phyloP scores from a whole-genome alignment of 1,140 invertebrate genomes.

The Drosophila insularis region DNA sequence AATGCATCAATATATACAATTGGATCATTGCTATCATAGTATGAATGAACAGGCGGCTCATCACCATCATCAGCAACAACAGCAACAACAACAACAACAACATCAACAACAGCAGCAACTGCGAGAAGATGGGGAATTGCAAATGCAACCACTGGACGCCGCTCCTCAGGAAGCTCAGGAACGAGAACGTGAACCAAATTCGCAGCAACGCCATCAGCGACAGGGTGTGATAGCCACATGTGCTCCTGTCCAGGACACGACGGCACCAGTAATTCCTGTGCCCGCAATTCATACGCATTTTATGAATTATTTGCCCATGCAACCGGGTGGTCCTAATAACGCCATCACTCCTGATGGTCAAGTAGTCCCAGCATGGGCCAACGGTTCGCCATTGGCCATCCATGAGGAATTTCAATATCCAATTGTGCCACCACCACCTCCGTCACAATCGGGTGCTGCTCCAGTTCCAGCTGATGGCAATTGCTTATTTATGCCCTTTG shows the following conservation, averaged over 20 bases:
- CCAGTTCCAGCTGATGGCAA: conserved; percentile 23
- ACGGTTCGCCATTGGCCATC: conserved; percentile 16
- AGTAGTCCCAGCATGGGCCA: conserved; percentile 29
- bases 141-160: not conserved
- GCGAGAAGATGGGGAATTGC: conserved; percentile 1
- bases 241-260: not conserved
- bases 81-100: not conserved
- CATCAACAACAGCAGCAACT: conserved; percentile 30
- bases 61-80: not conserved
- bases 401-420: conserved; percentile 43
- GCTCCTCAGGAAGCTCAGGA: not conserved
- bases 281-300: conserved; percentile 6
- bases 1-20: conserved; percentile 50
- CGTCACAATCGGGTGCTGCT: not conserved
- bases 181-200: not conserved
- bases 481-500: conserved; percentile 55
- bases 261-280: not conserved
- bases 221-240: not conserved
- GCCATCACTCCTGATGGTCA: conserved; percentile 1
- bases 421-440: conserved; percentile 18
- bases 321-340: not conserved
- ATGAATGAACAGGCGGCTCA: not conserved
- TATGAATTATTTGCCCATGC: conserved; percentile 47
- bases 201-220: not conserved
- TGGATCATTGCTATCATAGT: conserved; percentile 44